Evolutionary conservation across 2,113 vertebrate species (phyloP).

Genomic region (Danionella cerebrum): DNA sequence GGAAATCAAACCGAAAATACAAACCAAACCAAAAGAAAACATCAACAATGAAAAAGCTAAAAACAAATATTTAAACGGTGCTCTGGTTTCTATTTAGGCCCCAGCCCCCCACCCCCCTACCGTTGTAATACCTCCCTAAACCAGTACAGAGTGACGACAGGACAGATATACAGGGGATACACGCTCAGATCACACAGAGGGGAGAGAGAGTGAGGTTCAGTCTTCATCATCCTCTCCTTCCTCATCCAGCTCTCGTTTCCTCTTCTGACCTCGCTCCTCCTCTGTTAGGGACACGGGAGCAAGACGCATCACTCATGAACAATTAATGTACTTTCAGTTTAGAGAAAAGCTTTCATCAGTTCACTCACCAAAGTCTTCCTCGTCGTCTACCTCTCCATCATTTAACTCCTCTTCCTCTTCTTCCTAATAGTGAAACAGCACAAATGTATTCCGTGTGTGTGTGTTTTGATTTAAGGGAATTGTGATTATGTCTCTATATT

Average conservation of each 20-base stretch:
- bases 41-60: constrained; percentile 16
- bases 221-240: constrained; percentile 91
- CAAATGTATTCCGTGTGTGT: neutral
- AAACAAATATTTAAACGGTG: constrained; percentile 63
- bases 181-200: constrained; percentile 84
- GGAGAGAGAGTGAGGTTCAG: constrained; percentile 53
- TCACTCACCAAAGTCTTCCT: constrained; percentile 61
- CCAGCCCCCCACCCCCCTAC: constrained; percentile 54
- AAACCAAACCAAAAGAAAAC: constrained; percentile 23
- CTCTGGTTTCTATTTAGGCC: constrained; percentile 60
- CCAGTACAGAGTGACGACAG: constrained; percentile 82
- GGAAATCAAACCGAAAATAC: constrained; percentile 22
- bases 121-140: constrained; percentile 67
- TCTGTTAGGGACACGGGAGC: constrained; percentile 53
- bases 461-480: neutral
- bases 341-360: neutral
- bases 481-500: neutral
- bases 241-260: constrained; percentile 92
- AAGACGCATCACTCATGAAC: neutral
- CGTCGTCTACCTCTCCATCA: constrained; percentile 51
- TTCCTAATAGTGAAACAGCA: constrained; percentile 11
- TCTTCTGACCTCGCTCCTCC: constrained; percentile 84
- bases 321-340: neutral
- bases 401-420: constrained; percentile 41
- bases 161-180: constrained; percentile 76